These are phyloP conservation scores for Platycercus adscitus DNA, from an alignment of 2,113 vertebrate species.

Conservation along the genomic window DNA sequence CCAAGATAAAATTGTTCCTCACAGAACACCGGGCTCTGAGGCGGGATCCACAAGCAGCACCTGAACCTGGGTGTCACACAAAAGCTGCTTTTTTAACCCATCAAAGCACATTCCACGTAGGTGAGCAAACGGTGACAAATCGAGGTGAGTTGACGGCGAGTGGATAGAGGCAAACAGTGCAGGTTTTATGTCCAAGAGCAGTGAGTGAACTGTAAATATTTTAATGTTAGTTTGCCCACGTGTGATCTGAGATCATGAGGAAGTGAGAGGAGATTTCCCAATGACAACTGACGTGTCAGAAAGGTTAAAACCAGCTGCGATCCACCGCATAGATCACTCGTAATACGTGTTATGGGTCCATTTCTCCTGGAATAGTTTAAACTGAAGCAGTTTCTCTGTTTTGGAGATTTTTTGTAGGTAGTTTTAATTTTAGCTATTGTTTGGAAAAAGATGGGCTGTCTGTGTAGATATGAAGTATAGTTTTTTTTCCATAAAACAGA, in stretches of 20 bases:
- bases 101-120: conserved; percentile 82
- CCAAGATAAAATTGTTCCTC: background rate
- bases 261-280: conserved; percentile 60
- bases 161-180: conserved; percentile 67
- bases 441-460: conserved; percentile 84
- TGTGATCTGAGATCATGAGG: conserved; percentile 79
- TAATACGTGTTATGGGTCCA: conserved; percentile 78
- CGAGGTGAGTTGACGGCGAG: conserved; percentile 13
- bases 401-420: conserved; percentile 82
- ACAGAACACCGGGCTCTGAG: background rate
- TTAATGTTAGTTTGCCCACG: conserved; percentile 79
- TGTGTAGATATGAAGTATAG: conserved; percentile 88
- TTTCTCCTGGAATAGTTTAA: conserved; percentile 82
- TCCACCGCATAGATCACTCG: conserved; percentile 73
- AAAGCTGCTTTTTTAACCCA: conserved; percentile 69
- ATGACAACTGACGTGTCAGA: conserved; percentile 47
- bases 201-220: conserved; percentile 82
- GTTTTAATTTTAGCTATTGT: conserved; percentile 83
- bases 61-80: background rate
- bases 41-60: conserved; percentile 35
- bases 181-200: conserved; percentile 71
- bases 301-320: conserved; percentile 65
- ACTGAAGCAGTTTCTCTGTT: conserved; percentile 78
- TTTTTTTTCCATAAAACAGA: conserved; percentile 87
- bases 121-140: background rate